These are phyloP conservation scores for Argyresthia albistria DNA, from an alignment of 2,888 invertebrate genomes.

Conservation along the genomic window DNA sequence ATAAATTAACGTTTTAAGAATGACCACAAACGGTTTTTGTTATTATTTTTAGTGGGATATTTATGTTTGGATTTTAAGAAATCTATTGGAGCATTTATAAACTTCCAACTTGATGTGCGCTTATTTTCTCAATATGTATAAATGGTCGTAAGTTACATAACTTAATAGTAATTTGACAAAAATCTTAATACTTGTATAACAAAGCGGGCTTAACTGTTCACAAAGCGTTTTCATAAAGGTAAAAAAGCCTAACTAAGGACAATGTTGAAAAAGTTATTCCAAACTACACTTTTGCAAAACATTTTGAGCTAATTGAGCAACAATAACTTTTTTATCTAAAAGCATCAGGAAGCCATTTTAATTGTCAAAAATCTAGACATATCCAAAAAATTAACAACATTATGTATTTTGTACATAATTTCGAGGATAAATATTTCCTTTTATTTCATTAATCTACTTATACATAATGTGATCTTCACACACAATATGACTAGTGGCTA, in stretches of 20 bases:
- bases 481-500: conserved; percentile 10
- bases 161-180: neutral
- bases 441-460: conserved; percentile 5
- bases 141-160: neutral
- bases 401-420: conserved; percentile 16
- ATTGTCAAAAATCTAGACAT: conserved; percentile 12
- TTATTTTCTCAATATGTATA: conserved; percentile 2
- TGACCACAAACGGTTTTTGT: too few relatives aligned
- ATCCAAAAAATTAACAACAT: conserved; percentile 10
- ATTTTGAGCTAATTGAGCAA: conserved; percentile 61
- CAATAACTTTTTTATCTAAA: conserved; percentile 31
- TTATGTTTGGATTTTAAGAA: too few relatives aligned
- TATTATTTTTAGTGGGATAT: too few relatives aligned
- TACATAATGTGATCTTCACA: conserved; percentile 3
- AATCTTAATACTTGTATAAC: too few relatives aligned
- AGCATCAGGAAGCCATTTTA: conserved; percentile 34
- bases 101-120: conserved; percentile 1
- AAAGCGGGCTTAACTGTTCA: neutral
- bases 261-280: conserved; percentile 11
- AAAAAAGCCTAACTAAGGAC: too few relatives aligned
- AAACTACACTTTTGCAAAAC: conserved; percentile 36
- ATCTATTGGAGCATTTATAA: too few relatives aligned
- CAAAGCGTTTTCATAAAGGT: neutral
- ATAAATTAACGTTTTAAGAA: too few relatives aligned
- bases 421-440: conserved; percentile 28